These are phyloP conservation scores for Amaurobius ferox DNA, from an alignment of 2,888 invertebrate species.

Conservation along the genomic window DNA sequence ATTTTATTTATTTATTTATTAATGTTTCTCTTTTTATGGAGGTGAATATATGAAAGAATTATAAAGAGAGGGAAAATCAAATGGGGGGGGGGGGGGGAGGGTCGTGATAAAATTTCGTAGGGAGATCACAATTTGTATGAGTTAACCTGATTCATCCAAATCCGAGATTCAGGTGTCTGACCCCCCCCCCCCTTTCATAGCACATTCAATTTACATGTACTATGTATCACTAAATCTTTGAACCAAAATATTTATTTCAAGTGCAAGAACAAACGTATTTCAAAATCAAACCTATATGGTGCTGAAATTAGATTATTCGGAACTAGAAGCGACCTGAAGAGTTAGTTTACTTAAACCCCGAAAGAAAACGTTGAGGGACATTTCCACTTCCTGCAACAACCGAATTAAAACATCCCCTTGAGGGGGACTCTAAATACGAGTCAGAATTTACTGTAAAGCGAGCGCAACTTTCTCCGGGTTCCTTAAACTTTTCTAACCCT, in stretches of 20 bases:
- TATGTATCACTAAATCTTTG: no score
- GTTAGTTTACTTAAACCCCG: slow-evolving; percentile 8
- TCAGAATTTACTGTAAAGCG: background rate
- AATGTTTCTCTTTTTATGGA: no score
- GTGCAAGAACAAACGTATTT: background rate
- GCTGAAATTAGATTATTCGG: slow-evolving; percentile 45
- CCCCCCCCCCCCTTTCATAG: no score
- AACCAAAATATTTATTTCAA: background rate
- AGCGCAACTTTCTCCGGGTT: background rate
- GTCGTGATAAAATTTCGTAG: no score
- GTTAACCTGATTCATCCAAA: no score
- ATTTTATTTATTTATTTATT: no score
- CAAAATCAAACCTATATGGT: slow-evolving; percentile 53
- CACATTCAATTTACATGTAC: no score
- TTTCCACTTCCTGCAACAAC: slow-evolving; percentile 17
- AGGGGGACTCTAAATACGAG: slow-evolving; percentile 39
- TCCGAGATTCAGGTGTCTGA: no score
- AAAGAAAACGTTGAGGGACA: background rate
- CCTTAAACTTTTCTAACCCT: slow-evolving; percentile 12
- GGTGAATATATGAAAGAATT: no score
- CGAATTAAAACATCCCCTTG: slow-evolving; percentile 41
- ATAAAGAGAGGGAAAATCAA: no score
- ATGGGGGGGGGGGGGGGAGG: no score
- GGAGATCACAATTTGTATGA: no score
- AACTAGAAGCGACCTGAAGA: background rate